A percentile compares a stretch with the other conserved stretches of the same genome.
Evolutionary conservation across 2,797 vertebrate species (phyloP).

Genomic region (Artibeus jamaicensis): DNA sequence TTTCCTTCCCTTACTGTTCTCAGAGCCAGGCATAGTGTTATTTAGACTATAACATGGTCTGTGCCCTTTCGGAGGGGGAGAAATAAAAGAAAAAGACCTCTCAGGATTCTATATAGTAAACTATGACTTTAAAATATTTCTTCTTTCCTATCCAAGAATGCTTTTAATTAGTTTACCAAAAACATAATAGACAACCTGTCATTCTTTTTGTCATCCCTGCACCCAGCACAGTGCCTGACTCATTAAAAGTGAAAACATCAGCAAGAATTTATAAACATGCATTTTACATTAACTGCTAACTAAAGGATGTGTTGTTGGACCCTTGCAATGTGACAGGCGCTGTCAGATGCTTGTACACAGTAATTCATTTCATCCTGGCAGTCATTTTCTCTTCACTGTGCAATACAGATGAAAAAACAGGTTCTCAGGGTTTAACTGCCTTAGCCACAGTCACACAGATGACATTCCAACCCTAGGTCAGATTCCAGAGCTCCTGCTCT

Average conservation of each 20-base stretch:
- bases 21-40: background rate
- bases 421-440: background rate
- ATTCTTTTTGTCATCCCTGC: background rate
- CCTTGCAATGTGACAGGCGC: background rate
- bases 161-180: conserved; percentile 14
- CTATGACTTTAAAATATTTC: background rate
- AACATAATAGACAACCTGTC: background rate
- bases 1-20: background rate
- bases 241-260: conserved; percentile 13
- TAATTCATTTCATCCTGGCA: conserved; percentile 17
- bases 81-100: background rate
- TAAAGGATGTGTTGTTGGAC: background rate
- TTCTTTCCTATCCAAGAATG: conserved; percentile 11
- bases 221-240: background rate
- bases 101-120: background rate
- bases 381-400: background rate
- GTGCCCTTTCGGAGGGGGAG: background rate
- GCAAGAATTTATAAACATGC: conserved; percentile 2
- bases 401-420: conserved; percentile 20
- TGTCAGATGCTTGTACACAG: background rate
- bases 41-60: background rate
- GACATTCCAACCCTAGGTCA: background rate
- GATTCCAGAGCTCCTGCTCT: background rate
- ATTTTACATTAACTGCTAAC: conserved; percentile 17
- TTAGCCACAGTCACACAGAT: background rate